Evolutionary conservation across 2,797 vertebrate genomes (phyloP), one percentile per base, ranked within the genome.

Genomic region (Enteromius unitaeniatus): DNA sequence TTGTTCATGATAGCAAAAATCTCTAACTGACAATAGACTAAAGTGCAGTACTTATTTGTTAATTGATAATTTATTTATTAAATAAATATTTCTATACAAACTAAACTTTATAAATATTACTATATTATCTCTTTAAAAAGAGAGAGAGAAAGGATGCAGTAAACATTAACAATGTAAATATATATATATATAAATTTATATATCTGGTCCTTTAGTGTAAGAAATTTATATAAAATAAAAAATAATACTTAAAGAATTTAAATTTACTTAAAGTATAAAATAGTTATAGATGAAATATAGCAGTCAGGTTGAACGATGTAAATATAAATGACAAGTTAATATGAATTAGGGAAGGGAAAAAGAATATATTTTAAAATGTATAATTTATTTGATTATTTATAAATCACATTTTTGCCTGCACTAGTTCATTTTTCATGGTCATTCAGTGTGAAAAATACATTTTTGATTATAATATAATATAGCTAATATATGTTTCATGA

Each of bases 21-120:
- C n/a, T 42, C 8, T 76, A 40, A 79, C 53, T 68, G 47, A 79
- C 11, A 68, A 79, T 40, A 13, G n/a, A 68, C 13, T 23, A 47
- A 0, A 64, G 40, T 19, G 11, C 10, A 62, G 15, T 2, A 47
- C 13, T 11, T 28, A 62, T 42, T 26, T 26, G 40, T 7, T 15
- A 26, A 60, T 60, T 26, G 0, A n/a, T 13, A 0, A 60, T 60
- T 23, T 23, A 23, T 60, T 60, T 60, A 58, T n/a, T 26, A 60
- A 7, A 64, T 28, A 28, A 17, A 31, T 65, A 65, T 34, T 68
- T 40, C n/a, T 58, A 58, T 58, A 58, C 55, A 23, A 23, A 58
- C 55, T 58, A 26, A 23, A 60, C n/a, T 58, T 2, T 51, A 19
- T 51, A 51, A 21, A 51, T 51, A 51, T 51, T 51, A 55, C 53